phyloP scores from a whole-genome alignment of 2,113 vertebrate species.

The Pomatorhinus ruficollis region DNA sequence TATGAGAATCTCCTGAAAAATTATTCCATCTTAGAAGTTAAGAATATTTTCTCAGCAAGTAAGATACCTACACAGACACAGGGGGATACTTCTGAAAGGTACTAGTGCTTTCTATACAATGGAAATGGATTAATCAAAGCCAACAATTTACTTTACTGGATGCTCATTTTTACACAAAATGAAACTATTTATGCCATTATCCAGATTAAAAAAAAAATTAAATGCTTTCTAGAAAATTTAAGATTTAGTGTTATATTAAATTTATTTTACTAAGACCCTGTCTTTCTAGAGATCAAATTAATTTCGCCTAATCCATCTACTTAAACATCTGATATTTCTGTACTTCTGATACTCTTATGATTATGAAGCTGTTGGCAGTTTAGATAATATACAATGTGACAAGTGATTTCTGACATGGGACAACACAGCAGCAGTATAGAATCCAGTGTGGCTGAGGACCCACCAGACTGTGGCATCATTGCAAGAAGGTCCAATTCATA shows the following conservation, averaged over 20 bases:
- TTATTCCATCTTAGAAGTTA: not conserved
- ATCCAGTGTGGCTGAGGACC: not conserved
- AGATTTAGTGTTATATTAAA: not conserved
- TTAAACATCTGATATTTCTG: not conserved
- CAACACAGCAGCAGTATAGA: not conserved
- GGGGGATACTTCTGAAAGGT: not conserved
- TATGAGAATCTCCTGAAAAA: not conserved
- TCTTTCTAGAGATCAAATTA: not conserved
- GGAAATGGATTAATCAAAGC: not conserved
- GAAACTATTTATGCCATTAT: not conserved
- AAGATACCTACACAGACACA: not conserved
- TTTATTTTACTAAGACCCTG: not conserved
- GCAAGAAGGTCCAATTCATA: rapidly evolving
- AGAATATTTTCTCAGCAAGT: not conserved
- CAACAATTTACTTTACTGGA: not conserved
- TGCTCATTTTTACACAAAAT: not conserved
- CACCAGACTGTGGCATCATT: not conserved
- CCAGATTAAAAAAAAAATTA: not conserved
- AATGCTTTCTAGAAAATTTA: not conserved
- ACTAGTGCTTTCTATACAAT: not conserved
- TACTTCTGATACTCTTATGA: not conserved
- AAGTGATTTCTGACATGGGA: not conserved
- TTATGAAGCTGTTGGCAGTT: not conserved
- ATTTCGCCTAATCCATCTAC: not conserved
- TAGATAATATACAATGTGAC: not conserved